These are phyloP conservation scores for Semnornis frantzii DNA, from an alignment of 2,113 vertebrate genomes.

Conservation along the genomic window DNA sequence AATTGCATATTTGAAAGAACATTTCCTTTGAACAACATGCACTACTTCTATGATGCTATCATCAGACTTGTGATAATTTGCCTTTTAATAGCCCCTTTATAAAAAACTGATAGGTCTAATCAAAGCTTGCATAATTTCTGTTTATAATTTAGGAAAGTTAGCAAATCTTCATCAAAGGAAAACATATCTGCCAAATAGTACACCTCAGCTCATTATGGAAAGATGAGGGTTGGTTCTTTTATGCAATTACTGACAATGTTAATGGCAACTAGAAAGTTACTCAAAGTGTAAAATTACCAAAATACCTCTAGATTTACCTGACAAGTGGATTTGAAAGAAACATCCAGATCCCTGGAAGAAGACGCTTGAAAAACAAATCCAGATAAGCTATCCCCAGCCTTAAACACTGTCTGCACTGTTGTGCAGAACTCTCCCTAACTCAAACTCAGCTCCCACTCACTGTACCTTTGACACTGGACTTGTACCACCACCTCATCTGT, in stretches of 20 bases:
- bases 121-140: constrained; percentile 20
- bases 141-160: constrained; percentile 23
- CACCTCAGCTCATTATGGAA: not conserved
- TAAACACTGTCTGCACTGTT: not conserved
- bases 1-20: not conserved
- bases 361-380: not conserved
- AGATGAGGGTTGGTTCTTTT: not conserved
- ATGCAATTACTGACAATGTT: not conserved
- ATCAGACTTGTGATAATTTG: not conserved
- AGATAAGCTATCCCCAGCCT: not conserved
- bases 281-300: not conserved
- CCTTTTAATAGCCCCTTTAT: not conserved
- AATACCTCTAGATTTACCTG: not conserved
- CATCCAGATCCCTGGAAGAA: not conserved
- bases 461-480: not conserved
- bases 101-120: not conserved
- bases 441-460: not conserved
- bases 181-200: not conserved
- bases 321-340: not conserved
- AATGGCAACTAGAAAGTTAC: not conserved
- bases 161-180: constrained; percentile 12
- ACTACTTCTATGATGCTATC: not conserved
- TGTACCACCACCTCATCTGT: not conserved
- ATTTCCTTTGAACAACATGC: accelerated
- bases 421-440: not conserved